Evolutionary conservation across 2,888 invertebrate genomes (phyloP).

Genomic region (Notodonta dromedarius): DNA sequence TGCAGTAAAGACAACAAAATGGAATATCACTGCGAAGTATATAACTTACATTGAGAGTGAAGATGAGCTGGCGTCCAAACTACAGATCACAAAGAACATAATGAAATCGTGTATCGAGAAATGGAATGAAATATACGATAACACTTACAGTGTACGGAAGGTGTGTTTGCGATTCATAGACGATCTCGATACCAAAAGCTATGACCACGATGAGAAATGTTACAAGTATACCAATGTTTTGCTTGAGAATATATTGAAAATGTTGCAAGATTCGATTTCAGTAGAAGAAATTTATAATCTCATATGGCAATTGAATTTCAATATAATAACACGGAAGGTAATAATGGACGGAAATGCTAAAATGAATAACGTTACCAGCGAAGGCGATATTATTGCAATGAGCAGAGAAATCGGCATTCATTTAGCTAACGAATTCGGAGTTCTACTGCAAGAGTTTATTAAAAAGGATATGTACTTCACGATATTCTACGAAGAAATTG

Average conservation of each 20-base stretch:
- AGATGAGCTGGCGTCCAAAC: constrained; percentile 25
- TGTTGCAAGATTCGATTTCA: constrained; percentile 27
- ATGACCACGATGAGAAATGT: constrained; percentile 2
- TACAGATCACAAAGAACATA: constrained; percentile 32
- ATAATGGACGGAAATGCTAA: constrained; percentile 15
- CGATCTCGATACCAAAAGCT: constrained; percentile 23
- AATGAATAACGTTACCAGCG: constrained; percentile 8
- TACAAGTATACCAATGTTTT: constrained; percentile 28
- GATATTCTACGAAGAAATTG: constrained; percentile 11
- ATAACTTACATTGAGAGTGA: constrained; percentile 28
- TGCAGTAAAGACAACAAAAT: constrained; percentile 34
- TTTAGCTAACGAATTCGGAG: constrained; percentile 39
- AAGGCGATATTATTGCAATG: not conserved
- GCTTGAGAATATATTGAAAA: constrained; percentile 35
- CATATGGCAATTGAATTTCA: constrained; percentile 45
- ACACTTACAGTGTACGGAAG: constrained; percentile 25
- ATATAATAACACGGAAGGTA: constrained; percentile 32
- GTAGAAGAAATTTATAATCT: constrained; percentile 39
- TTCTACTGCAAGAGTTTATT: constrained; percentile 35
- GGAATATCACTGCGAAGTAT: constrained; percentile 40
- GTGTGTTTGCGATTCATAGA: constrained; percentile 32
- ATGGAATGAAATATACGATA: constrained; percentile 30
- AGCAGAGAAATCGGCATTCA: constrained; percentile 21
- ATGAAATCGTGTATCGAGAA: constrained; percentile 31
- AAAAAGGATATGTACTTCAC: constrained; percentile 25